phyloP scores from a whole-genome alignment of 1,140 invertebrate species.

The Maniola jurtina region DNA sequence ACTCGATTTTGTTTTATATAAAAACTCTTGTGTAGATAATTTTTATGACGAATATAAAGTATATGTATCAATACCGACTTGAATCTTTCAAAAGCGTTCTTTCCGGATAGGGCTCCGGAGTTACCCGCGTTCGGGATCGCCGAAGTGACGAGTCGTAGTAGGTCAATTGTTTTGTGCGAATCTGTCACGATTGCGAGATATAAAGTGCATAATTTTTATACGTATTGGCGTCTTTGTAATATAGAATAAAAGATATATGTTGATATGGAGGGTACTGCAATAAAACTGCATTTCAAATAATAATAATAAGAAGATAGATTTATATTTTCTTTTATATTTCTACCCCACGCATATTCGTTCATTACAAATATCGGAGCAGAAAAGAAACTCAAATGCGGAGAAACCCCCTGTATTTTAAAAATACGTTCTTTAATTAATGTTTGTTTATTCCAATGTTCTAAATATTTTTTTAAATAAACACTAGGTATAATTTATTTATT shows the following conservation, averaged over 20 bases:
- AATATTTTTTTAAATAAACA: slow-evolving; percentile 7
- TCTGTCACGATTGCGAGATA: slow-evolving; percentile 45
- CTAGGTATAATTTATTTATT: slow-evolving; percentile 14
- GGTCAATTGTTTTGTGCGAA: slow-evolving; percentile 51
- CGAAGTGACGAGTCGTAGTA: slow-evolving; percentile 32
- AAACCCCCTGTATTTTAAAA: slow-evolving; percentile 10
- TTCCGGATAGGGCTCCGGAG: slow-evolving; percentile 30
- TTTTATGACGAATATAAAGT: slow-evolving; percentile 76
- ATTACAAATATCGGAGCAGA: slow-evolving; percentile 9
- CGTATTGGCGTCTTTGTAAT: slow-evolving; percentile 56
- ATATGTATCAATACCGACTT: slow-evolving; percentile 66
- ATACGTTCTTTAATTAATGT: slow-evolving; percentile 6
- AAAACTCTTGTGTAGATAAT: slow-evolving; percentile 76
- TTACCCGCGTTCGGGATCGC: slow-evolving; percentile 30
- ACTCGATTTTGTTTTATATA: slow-evolving; percentile 66
- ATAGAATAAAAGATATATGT: slow-evolving; percentile 63
- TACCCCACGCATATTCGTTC: slow-evolving; percentile 33
- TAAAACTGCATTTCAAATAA: slow-evolving; percentile 62
- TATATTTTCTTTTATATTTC: slow-evolving; percentile 51
- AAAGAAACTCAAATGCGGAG: not conserved
- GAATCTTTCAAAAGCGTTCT: slow-evolving; percentile 49
- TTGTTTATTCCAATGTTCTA: slow-evolving; percentile 7
- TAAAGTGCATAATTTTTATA: slow-evolving; percentile 62
- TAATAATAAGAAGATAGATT: slow-evolving; percentile 57
- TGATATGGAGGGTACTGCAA: slow-evolving; percentile 62